Conservation (phyloP, 1,140 invertebrate species). For the Tetraneura akinire region DNA sequence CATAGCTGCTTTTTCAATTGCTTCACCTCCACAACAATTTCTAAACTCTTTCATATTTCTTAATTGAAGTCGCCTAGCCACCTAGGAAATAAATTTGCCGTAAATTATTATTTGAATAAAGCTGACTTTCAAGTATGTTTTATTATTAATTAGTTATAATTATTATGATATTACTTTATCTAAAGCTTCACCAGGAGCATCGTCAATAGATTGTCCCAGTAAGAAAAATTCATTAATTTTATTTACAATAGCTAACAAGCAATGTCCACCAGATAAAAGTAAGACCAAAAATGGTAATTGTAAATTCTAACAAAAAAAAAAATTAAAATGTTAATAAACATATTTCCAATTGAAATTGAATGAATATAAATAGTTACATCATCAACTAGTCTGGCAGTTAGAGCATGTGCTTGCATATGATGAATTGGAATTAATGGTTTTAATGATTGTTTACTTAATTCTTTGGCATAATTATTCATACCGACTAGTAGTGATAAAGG, state of each 20-base stretch:
- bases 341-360: no score
- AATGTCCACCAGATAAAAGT: conserved; percentile 90
- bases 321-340: neutral
- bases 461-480: conserved; percentile 79
- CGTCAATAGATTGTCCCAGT: conserved; percentile 77
- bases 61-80: conserved; percentile 82
- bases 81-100: conserved; percentile 60
- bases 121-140: no score
- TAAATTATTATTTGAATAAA: neutral
- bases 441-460: conserved; percentile 68
- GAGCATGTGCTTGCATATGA: conserved; percentile 98
- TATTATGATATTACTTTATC: conserved; percentile 55
- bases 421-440: conserved; percentile 94
- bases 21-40: conserved; percentile 75
- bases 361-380: conserved; percentile 59
- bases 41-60: conserved; percentile 75
- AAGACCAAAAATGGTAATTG: conserved; percentile 88
- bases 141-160: no score
- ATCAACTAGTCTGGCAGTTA: conserved; percentile 76
- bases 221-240: conserved; percentile 76
- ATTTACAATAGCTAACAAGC: conserved; percentile 77
- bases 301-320: conserved; percentile 66
- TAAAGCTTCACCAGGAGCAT: conserved; percentile 73
- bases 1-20: conserved; percentile 79
- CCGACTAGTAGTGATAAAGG: conserved; percentile 79